phyloP scores from a whole-genome alignment of 2,888 invertebrate species.

The Eremobia ochroleuca region DNA sequence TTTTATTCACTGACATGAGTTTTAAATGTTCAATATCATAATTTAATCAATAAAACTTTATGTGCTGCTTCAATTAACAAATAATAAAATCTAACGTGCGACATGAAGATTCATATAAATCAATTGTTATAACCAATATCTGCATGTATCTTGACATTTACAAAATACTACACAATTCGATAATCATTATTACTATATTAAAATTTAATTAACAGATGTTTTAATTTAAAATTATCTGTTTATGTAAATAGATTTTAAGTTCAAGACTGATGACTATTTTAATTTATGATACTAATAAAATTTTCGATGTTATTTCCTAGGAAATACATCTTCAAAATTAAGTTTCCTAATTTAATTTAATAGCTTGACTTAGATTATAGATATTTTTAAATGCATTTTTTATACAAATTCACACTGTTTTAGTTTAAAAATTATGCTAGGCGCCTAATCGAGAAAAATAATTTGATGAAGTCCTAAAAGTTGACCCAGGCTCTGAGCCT shows the following conservation, averaged over 20 bases:
- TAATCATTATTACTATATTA: conserved; percentile 24
- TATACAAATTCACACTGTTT: neutral
- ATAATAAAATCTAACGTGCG: conserved; percentile 1
- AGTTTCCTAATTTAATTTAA: conserved; percentile 9
- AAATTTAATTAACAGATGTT: conserved; percentile 16
- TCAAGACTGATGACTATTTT: conserved; percentile 8
- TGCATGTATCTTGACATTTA: conserved; percentile 32
- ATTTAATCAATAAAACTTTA: neutral
- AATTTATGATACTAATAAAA: conserved; percentile 17
- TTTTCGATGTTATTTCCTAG: conserved; percentile 19
- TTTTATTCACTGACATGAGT: neutral
- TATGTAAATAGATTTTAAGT: conserved; percentile 23
- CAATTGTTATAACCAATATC: conserved; percentile 3
- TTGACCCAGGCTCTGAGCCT: conserved; percentile 52
- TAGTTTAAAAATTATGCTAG: neutral
- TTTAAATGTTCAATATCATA: neutral
- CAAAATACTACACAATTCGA: neutral
- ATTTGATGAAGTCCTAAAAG: neutral
- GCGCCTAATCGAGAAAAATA: neutral
- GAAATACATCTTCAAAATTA: conserved; percentile 21
- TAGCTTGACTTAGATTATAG: neutral
- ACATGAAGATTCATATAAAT: conserved; percentile 1
- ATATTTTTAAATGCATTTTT: neutral
- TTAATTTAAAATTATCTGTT: conserved; percentile 3
- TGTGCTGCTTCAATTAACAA: conserved; percentile 13